Evolutionary conservation across 2,113 vertebrate genomes (phyloP).

Genomic region (Microcebus tavaratra): DNA sequence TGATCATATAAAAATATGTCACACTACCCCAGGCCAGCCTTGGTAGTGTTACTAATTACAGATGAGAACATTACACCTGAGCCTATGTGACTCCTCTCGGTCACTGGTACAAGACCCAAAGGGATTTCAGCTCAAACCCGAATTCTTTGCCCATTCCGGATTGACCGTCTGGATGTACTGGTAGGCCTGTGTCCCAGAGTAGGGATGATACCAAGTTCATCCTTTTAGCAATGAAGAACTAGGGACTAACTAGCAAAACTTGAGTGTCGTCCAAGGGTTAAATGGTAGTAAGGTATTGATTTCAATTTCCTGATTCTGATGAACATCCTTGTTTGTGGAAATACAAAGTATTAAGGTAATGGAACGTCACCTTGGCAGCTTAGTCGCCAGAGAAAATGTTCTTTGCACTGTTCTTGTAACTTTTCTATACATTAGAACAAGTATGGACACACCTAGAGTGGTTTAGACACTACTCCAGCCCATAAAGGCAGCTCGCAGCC

Average conservation of each 20-base stretch:
- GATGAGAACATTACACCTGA: background rate
- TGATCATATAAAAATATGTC: background rate
- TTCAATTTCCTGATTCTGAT: background rate
- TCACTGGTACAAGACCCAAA: background rate
- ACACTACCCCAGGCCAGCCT: background rate
- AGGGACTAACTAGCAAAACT: background rate
- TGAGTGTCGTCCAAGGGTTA: background rate
- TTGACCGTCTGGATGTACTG: background rate
- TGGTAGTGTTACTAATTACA: background rate
- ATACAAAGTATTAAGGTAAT: fast-evolving
- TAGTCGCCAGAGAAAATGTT: background rate
- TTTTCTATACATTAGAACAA: background rate
- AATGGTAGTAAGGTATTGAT: background rate
- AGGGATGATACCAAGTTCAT: background rate
- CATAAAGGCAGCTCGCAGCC: background rate
- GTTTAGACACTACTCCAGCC: background rate
- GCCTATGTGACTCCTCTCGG: background rate
- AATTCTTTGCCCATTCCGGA: background rate
- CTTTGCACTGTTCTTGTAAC: background rate
- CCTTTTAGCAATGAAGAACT: background rate
- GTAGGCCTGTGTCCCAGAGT: background rate
- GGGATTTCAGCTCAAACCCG: background rate
- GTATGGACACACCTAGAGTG: background rate
- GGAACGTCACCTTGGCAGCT: background rate
- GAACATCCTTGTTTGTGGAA: background rate